A percentile compares a stretch with the other conserved stretches of the same genome.
Conservation (phyloP, 1,140 invertebrate species). For the Ceratina japonica region DNA sequence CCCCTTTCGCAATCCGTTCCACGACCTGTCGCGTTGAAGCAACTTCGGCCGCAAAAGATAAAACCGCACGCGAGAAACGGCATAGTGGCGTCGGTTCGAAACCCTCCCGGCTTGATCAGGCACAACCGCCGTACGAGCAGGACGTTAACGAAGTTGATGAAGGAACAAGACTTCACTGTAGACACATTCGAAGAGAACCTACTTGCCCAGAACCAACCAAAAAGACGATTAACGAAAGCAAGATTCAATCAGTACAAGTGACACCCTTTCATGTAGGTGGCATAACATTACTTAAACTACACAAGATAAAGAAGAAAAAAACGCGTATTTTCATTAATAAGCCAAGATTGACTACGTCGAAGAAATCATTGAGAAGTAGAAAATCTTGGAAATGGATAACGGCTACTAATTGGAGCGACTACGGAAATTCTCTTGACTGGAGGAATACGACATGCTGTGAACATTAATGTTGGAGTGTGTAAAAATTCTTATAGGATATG, state of each 20-base stretch:
- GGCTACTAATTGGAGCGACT: background rate
- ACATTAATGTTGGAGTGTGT: background rate
- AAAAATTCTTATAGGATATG: background rate
- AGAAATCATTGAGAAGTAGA: background rate
- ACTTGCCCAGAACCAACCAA: conserved; percentile 29
- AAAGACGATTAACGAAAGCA: conserved; percentile 12
- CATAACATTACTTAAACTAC: conserved; percentile 36
- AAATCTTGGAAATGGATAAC: background rate
- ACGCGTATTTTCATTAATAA: background rate
- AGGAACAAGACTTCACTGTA: conserved; percentile 70
- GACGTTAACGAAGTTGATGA: conserved; percentile 25
- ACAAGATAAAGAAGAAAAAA: too few species aligned
- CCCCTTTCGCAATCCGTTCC: conserved; percentile 28
- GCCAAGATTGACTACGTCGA: background rate
- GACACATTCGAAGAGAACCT: conserved; percentile 73
- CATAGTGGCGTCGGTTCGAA: background rate
- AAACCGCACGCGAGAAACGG: conserved; percentile 41
- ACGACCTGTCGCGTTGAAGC: background rate
- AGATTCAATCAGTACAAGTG: conserved; percentile 51
- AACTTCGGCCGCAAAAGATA: conserved; percentile 19
- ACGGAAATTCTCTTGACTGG: background rate
- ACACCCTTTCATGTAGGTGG: conserved; percentile 36
- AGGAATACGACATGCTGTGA: background rate
- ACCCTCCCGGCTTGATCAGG: background rate
- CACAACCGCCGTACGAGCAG: conserved; percentile 6